Base-by-base conservation (phyloP, 2,113 vertebrate species). In the Ammospiza caudacuta region DNA sequence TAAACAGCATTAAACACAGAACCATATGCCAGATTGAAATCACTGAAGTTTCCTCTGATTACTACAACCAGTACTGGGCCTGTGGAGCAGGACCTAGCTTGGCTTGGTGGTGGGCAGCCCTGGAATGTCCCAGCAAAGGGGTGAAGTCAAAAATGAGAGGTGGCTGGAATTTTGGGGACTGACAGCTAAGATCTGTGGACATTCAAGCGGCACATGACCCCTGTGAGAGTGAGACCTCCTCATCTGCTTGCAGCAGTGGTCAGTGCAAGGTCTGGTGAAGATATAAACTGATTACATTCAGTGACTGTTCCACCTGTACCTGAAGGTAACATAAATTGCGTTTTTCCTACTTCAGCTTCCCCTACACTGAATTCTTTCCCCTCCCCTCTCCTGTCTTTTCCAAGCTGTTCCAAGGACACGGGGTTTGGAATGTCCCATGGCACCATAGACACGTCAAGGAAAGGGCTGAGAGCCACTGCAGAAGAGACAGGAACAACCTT, bases 371-470 rank as follows among this genome's bases (percentile, higher is more conserved):
- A 51, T 67, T 15, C 12, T 52, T 41, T 28, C 5, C 4, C 25
- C 29, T 43, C 12, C 12, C 17, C 25, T 18, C 9, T 19, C 17
- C 21, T 47, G 17, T 31, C 3, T 12, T 66, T 59, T 9, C 11
- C 17, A 61, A 54, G 55, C 46, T 14, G 28, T 9, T 2, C 41
- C 4, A 3, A 33, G 54, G 66, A 11, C 0, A 0, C 3, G 41
- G 84, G 49, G 6, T 1, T 1, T 15, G 19, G 37, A 22, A 37
- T 33, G 14, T 17, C 69, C 62, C 1, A 2, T 14, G 70, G 46
- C n/a, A 49, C 29, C 9, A 1, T 4, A 33, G 33, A 41, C n/a
- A 39, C 0, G 0, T 6, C 35, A 20, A 33, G 47, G 51, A 43
- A 39, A 43, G 58, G 24, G 25, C 63, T 33, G 47, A 83, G 61